Percentiles rank a stretch among this genome's conserved stretches.
These are phyloP conservation scores for Trichogramma pretiosum DNA, from an alignment of 1,140 invertebrate species.

Conservation along the genomic window DNA sequence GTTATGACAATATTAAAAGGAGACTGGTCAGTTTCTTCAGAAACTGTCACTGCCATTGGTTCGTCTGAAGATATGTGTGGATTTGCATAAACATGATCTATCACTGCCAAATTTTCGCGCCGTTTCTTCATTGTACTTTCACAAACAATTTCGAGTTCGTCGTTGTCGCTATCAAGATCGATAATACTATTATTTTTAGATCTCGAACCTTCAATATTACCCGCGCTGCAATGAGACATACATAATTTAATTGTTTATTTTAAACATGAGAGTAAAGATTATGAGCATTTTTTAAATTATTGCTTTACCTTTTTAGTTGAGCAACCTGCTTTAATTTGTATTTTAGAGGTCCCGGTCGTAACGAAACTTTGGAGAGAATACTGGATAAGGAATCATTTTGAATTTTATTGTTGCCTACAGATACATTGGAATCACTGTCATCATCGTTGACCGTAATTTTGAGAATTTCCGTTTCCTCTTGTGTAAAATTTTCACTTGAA, in stretches of 20 bases:
- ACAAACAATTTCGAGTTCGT: no score
- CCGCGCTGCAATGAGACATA: no score
- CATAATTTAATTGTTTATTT: background rate
- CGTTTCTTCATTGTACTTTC: slow-evolving; percentile 9
- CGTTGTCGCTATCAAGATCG: no score
- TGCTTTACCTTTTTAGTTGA: slow-evolving; percentile 10
- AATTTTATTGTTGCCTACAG: slow-evolving; percentile 30
- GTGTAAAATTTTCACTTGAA: no score
- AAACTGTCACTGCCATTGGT: background rate
- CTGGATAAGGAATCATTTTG: no score
- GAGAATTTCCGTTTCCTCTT: no score
- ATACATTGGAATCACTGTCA: slow-evolving; percentile 34
- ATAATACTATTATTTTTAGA: no score
- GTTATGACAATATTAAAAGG: slow-evolving; percentile 29
- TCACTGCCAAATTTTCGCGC: no score
- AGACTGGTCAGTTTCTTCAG: slow-evolving; percentile 2
- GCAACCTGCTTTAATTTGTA: slow-evolving; percentile 31
- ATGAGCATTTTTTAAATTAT: background rate
- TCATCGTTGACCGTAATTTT: slow-evolving; percentile 8
- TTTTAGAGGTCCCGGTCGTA: slow-evolving; percentile 32
- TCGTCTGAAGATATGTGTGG: background rate
- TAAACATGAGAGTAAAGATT: background rate
- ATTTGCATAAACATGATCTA: background rate
- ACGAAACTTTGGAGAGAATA: slow-evolving; percentile 8
- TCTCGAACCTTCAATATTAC: no score